These are phyloP conservation scores for Nylanderia fulva DNA, from an alignment of 1,140 invertebrate genomes.

Conservation along the genomic window DNA sequence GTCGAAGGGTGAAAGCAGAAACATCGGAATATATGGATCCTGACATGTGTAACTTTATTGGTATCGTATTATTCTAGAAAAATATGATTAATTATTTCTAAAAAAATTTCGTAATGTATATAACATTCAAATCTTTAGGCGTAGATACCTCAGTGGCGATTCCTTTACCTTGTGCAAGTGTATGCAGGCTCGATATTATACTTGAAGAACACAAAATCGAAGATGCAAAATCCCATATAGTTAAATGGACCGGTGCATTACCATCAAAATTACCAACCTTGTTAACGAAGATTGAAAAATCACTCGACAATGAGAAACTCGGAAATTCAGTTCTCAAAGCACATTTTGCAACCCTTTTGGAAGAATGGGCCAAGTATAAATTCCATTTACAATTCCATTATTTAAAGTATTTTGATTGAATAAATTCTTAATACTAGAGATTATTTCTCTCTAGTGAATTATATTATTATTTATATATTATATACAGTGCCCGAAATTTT, in stretches of 20 bases:
- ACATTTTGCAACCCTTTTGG: slow-evolving; percentile 83
- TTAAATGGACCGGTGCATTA: slow-evolving; percentile 82
- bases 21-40: slow-evolving; percentile 82
- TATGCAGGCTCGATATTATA: slow-evolving; percentile 84
- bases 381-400: not conserved
- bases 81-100: not conserved
- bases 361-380: slow-evolving; percentile 85
- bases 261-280: slow-evolving; percentile 84
- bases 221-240: slow-evolving; percentile 77
- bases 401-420: too few species aligned
- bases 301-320: slow-evolving; percentile 83
- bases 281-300: slow-evolving; percentile 84
- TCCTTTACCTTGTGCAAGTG: slow-evolving; percentile 80
- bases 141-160: slow-evolving; percentile 83
- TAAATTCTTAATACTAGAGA: too few species aligned
- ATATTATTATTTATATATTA: too few species aligned
- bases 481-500: too few species aligned
- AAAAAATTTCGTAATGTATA: slow-evolving; percentile 18
- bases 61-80: slow-evolving; percentile 66
- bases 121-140: slow-evolving; percentile 71
- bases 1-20: slow-evolving; percentile 79
- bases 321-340: slow-evolving; percentile 81
- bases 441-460: too few species aligned
- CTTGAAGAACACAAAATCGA: slow-evolving; percentile 78
- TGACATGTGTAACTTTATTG: slow-evolving; percentile 83